Base-by-base conservation (phyloP, 2,888 invertebrate genomes). In the Frankliniella intonsa region DNA sequence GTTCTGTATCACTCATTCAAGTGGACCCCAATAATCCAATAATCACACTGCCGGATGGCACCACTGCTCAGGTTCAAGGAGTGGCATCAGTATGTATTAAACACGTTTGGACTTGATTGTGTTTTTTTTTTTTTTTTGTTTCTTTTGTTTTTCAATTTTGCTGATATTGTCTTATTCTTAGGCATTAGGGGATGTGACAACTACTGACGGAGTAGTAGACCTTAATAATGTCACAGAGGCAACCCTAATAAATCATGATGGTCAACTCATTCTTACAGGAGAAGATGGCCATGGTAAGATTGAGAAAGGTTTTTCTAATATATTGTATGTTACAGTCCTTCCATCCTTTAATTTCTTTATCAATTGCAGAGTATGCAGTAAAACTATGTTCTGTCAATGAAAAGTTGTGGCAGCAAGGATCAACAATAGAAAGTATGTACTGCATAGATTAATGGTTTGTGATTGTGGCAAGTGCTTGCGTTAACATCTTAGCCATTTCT, bases 1-100 rank as follows among this genome's bases (percentile, higher is more conserved):
- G 98, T 84, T 95, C 97, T 14, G 95, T 98, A 84, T 97, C 97
- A 84, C 94, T 98, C 84, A 97, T 98, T 85, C 97, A 97, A 89
- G 95, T 97, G 85, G 97, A 97, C 90, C 96, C 97, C 82, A 95
- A 93, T 88, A 96, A 95, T 90, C 95, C 96, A 84, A 96, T 98
- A 86, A 97, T 98, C 86, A 97, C 97, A 80, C 91, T 98, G 87
- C 96, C 97, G 0, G 97, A 98, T 89, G 97, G 97, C 83, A 97
- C 97, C 85, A 97, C 97, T 82, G 97, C 97, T 82, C 97, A 97
- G 89, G 97, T 98, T 83, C 93, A 94, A 88, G 94, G 94, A 83
- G 92, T 94, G 86, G 92, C 93, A 82, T 92, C 92, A 85, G 90
- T 90, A 87, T 88, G 88, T 85, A 9, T 82, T 69, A 38, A 50